phyloP scores from a whole-genome alignment of 2,113 vertebrate species.

The Bettongia penicillata region DNA sequence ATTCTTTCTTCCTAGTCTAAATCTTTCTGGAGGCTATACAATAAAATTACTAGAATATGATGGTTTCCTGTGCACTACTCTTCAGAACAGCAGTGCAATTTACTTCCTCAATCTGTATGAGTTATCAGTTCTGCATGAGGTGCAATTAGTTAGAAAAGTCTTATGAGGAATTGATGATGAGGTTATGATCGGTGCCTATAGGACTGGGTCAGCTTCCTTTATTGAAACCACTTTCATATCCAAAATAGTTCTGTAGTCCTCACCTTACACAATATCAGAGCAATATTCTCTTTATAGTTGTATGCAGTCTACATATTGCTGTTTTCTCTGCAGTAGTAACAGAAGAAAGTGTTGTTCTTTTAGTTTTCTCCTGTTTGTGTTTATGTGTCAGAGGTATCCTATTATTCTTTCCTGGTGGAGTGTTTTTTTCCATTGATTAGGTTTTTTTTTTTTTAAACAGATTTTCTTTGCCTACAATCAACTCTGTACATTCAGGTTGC shows the following conservation, averaged over 20 bases:
- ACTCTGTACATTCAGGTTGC: neutral
- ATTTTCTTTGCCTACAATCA: neutral
- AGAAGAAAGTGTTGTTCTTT: neutral
- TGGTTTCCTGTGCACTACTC: neutral
- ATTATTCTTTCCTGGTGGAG: neutral
- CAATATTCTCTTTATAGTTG: neutral
- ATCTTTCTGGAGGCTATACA: neutral
- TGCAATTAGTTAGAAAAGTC: neutral
- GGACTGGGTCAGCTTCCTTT: neutral
- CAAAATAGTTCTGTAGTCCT: neutral
- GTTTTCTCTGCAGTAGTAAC: neutral
- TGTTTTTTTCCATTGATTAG: neutral
- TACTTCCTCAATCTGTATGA: neutral
- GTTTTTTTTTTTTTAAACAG: neutral
- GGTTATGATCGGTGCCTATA: neutral
- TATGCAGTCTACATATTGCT: neutral
- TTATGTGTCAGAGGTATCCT: neutral
- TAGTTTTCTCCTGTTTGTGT: neutral
- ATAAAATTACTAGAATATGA: neutral
- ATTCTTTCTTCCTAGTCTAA: neutral
- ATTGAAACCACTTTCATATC: neutral
- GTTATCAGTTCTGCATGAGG: neutral
- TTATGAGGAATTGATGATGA: neutral
- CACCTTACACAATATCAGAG: neutral
- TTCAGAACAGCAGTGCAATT: neutral